Evolutionary conservation across 2,797 vertebrate species (phyloP), one percentile per base, ranked within the genome.

Genomic region (Yasuhikotakia modesta): DNA sequence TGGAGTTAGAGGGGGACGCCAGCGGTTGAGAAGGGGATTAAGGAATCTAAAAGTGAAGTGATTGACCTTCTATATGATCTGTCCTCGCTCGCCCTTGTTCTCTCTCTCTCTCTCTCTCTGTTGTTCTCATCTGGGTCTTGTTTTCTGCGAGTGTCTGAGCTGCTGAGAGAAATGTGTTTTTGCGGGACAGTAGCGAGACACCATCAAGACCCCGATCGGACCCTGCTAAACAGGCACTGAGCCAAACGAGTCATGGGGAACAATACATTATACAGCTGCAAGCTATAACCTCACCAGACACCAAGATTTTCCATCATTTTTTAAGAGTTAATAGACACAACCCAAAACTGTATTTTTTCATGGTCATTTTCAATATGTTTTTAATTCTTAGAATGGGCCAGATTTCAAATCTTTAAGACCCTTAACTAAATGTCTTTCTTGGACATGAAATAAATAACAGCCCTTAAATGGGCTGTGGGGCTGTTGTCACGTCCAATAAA

Each of bases 221-320:
- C 4, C 35, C 2, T 50, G 58, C 39, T 35, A 69, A 76, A 68
- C 35, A 48, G 74, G 39, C 22, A 58, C 53, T 3, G 46, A 61
- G 65, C 73, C 73, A 76, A 68, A 32, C 46, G 10, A 58, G 52
- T 48, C 52, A 68, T 21, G 14, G 27, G 65, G 46, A 55, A 69
- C 53, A 48, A 0, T 13, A 30, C 3, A 67, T 27, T 45, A 12
- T 2, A 13, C n/a, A 60, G 0, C 21, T 43, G 52, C 48, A 55
- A 30, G n/a, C 27, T 58, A 24, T 11, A 71, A 45, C 52, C 17
- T 71, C 53, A 45, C 52, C 69, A 43, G 50, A 70, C 10, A 53
- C 2, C 4, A 48, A 14, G 24, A n/a, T 60, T 61, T 48, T 64
- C n/a, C 43, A 11, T 64, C 1, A n/a, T 2, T 30, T 32, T 16